phyloP scores from a whole-genome alignment of 1,140 invertebrate genomes.

The Oryctes rhinoceros region DNA sequence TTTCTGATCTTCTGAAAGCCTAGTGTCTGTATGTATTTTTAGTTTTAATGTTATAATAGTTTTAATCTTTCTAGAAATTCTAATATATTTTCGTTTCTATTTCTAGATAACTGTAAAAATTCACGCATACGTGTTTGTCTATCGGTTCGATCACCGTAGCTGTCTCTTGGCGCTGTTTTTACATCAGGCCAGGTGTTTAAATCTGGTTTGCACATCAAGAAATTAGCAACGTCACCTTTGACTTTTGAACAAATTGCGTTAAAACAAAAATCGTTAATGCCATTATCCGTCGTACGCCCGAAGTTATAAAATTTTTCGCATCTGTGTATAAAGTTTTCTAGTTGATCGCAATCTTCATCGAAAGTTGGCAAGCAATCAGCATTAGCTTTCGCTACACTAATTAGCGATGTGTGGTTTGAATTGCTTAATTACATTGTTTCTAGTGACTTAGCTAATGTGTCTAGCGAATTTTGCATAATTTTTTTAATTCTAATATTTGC shows the following conservation, averaged over 20 bases:
- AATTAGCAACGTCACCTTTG: conserved; percentile 1
- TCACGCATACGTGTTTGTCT: conserved; percentile 17
- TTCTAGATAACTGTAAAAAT: conserved; percentile 6
- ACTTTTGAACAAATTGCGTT: conserved; percentile 34
- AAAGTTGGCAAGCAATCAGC: conserved; percentile 35
- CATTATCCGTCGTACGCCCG: conserved; percentile 24
- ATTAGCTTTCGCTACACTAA: conserved; percentile 21
- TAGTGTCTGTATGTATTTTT: conserved; percentile 6
- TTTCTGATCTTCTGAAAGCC: background rate
- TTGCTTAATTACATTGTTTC: conserved; percentile 1
- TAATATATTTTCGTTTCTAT: background rate
- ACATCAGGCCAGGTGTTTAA: conserved; percentile 1
- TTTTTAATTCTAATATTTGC: background rate
- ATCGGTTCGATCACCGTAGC: conserved; percentile 34
- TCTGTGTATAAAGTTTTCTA: conserved; percentile 33
- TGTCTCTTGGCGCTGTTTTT: background rate
- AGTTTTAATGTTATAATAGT: background rate
- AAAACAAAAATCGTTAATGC: conserved; percentile 30
- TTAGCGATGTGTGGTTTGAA: background rate
- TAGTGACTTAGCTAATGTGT: background rate
- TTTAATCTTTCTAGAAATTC: conserved; percentile 39
- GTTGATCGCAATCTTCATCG: background rate
- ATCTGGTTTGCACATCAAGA: conserved; percentile 32
- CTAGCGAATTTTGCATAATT: background rate
- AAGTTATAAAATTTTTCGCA: conserved; percentile 36